Evolutionary conservation across 2,113 vertebrate species (phyloP).

Genomic region (Centropristis striata): DNA sequence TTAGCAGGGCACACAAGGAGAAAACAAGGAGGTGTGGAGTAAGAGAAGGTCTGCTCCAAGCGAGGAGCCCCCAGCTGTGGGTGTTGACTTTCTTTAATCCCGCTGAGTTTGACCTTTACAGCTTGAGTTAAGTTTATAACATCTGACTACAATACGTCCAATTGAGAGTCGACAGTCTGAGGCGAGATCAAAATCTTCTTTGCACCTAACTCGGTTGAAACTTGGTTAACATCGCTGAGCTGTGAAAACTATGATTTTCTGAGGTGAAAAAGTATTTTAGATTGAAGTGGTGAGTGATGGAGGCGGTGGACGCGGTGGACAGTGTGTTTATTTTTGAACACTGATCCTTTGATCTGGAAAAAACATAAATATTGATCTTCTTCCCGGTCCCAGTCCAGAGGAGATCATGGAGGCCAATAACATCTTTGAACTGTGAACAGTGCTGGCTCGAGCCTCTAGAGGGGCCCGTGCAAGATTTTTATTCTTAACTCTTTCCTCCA

Average conservation of each 20-base stretch:
- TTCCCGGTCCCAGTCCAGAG: conserved; percentile 37
- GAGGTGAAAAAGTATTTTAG: conserved; percentile 3
- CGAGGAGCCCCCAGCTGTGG: conserved; percentile 25
- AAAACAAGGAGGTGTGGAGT: neutral
- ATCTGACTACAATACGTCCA: conserved; percentile 18
- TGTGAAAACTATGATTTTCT: conserved; percentile 5
- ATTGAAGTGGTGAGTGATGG: conserved; percentile 11
- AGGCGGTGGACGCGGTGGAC: conserved; percentile 20
- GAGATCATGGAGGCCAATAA: conserved; percentile 57
- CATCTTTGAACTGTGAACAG: conserved; percentile 59
- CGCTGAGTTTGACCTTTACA: conserved; percentile 55
- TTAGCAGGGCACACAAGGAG: conserved; percentile 25
- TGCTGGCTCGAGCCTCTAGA: conserved; percentile 33
- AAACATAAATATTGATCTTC: conserved; percentile 72
- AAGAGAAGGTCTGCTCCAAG: neutral
- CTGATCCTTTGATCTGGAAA: conserved; percentile 56
- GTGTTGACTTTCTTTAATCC: conserved; percentile 23
- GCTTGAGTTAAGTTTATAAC: conserved; percentile 31
- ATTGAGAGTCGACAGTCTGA: conserved; percentile 16
- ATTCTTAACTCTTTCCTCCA: conserved; percentile 23
- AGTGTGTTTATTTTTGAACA: conserved; percentile 56
- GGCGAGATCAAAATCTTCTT: neutral
- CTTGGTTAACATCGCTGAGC: conserved; percentile 16
- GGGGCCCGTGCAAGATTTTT: conserved; percentile 39
- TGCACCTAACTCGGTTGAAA: neutral